Conservation (phyloP, 2,113 vertebrate species). For the Cavia porcellus region DNA sequence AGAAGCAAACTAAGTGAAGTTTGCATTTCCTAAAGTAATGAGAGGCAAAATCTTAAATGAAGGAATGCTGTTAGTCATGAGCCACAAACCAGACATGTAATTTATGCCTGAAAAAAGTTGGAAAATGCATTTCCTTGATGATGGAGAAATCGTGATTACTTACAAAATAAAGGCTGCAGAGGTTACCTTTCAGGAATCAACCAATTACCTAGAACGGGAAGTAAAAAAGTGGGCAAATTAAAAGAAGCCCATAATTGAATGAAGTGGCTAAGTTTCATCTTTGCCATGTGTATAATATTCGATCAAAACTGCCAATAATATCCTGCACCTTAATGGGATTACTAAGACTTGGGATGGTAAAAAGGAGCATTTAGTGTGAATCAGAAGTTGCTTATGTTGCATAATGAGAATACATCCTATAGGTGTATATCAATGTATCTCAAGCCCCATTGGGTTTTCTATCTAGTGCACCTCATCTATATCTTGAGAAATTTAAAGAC, state of each 20-base stretch:
- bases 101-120: slow-evolving; percentile 82
- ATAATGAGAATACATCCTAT: background rate
- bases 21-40: slow-evolving; percentile 81
- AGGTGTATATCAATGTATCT: slow-evolving; percentile 16
- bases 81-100: slow-evolving; percentile 82
- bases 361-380: slow-evolving; percentile 47
- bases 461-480: background rate
- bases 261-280: slow-evolving; percentile 78
- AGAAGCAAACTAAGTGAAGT: slow-evolving; percentile 78
- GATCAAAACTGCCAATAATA: slow-evolving; percentile 40
- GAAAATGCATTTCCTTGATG: slow-evolving; percentile 82
- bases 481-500: slow-evolving; percentile 45
- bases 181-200: slow-evolving; percentile 80
- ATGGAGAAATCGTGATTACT: slow-evolving; percentile 79
- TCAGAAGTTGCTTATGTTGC: slow-evolving; percentile 25
- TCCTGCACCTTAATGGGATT: slow-evolving; percentile 9
- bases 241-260: slow-evolving; percentile 79
- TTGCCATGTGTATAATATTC: slow-evolving; percentile 70
- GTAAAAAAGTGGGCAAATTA: slow-evolving; percentile 77
- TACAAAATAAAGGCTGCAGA: slow-evolving; percentile 73
- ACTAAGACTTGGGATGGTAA: slow-evolving; percentile 54
- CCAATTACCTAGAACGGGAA: slow-evolving; percentile 76
- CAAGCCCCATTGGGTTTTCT: slow-evolving; percentile 49
- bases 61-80: slow-evolving; percentile 78
- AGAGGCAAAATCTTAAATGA: slow-evolving; percentile 74